Evolutionary conservation across 2,113 vertebrate genomes (phyloP), one percentile per base, ranked within the genome.

Genomic region (Apteryx mantelli): DNA sequence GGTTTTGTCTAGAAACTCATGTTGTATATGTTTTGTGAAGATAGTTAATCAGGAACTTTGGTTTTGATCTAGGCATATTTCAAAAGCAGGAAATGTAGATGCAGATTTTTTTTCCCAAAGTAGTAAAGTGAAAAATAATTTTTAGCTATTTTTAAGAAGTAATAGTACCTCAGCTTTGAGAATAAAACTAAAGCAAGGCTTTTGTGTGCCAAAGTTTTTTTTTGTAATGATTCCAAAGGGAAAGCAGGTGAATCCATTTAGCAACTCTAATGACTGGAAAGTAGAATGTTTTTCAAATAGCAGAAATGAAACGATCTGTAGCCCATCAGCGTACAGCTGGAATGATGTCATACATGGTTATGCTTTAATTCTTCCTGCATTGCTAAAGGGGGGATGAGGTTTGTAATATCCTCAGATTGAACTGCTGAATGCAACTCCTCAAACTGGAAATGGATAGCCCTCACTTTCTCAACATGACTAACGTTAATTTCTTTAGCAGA

Each of bases 301-400:
- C 96, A 88, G 69, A 75, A 90, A 86, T 92, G 92, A 97, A 95
- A 96, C 82, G 83, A 94, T 97, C 95, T 98, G 97, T 63, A 93
- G 94, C 92, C 95, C 97, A 97, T 98, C 97, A 97, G 65, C 3
- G 24, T 94, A 38, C 93, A 96, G 95, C 96, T 96, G 95, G 93
- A 96, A 98, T 98, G 97, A 98, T 97, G 97, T 98, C 98, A 98
- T 97, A 96, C 91, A 63, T 40, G 86, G 96, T 97, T 97, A 96
- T 97, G 96, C 88, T 97, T 98, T 98, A 97, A 98, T 97, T 96
- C 95, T 98, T 98, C 96, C 97, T 98, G 93, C 91, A 95, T 93
- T 97, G 93, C 96, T 97, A 69, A 98, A 95, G 96, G 95, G 94
- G 90, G 75, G 95, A 65, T 0, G 2, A 70, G 83, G 80, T 76